Percentiles rank a stretch among this genome's conserved stretches.
phyloP scores from a whole-genome alignment of 2,113 vertebrate genomes.

The Acanthochromis polyacanthus region DNA sequence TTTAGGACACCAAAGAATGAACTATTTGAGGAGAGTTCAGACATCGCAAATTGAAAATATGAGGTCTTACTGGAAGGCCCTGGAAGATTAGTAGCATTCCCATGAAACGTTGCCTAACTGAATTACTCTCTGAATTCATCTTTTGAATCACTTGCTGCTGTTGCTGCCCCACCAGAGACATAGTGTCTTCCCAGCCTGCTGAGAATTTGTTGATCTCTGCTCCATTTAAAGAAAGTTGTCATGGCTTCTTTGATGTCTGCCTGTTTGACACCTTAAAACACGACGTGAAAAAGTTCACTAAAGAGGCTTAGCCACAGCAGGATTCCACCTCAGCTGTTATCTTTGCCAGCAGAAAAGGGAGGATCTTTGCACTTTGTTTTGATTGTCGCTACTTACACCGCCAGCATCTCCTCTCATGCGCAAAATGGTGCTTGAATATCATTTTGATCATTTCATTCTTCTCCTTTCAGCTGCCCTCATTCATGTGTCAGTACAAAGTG shows the following conservation, averaged over 20 bases:
- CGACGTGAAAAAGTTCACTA: slow-evolving; percentile 41
- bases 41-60: slow-evolving; percentile 60
- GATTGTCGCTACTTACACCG: slow-evolving; percentile 71
- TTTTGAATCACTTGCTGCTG: slow-evolving; percentile 25
- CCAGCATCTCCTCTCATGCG: slow-evolving; percentile 75
- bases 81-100: slow-evolving; percentile 62
- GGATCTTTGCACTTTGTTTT: slow-evolving; percentile 77
- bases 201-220: slow-evolving; percentile 52
- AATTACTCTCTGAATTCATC: slow-evolving; percentile 60
- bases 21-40: slow-evolving; percentile 46
- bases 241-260: slow-evolving; percentile 62
- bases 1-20: slow-evolving; percentile 60
- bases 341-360: slow-evolving; percentile 60
- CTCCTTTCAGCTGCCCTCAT: slow-evolving; percentile 72
- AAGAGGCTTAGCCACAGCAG: slow-evolving; percentile 52
- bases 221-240: slow-evolving; percentile 52
- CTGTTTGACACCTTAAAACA: slow-evolving; percentile 70
- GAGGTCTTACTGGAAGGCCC: slow-evolving; percentile 65
- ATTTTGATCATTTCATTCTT: slow-evolving; percentile 73
- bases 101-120: slow-evolving; percentile 42
- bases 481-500: slow-evolving; percentile 78
- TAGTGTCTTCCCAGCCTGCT: neutral
- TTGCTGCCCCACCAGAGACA: slow-evolving; percentile 8
- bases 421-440: slow-evolving; percentile 75
- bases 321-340: slow-evolving; percentile 68